Evolutionary conservation across 2,113 vertebrate genomes (phyloP).

Genomic region (Chascanopsetta lugubris): DNA sequence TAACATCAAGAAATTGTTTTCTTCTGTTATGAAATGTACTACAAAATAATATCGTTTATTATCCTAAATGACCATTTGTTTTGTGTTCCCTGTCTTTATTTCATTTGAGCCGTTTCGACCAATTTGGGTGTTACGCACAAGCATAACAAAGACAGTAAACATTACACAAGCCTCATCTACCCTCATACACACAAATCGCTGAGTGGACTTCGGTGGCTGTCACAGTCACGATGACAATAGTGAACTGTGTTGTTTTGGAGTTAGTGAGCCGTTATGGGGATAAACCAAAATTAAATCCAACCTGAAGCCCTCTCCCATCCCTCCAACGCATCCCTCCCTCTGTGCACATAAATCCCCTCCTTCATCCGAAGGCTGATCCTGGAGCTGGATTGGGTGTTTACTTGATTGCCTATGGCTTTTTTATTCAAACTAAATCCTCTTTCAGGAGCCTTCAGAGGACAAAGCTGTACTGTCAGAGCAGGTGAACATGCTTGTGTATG

Average conservation of each 20-base stretch:
- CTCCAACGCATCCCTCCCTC: conserved; percentile 33
- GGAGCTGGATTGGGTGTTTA: conserved; percentile 54
- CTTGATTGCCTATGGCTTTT: conserved; percentile 64
- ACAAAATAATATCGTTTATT: no score
- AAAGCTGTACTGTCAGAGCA: conserved; percentile 56
- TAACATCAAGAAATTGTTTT: no score
- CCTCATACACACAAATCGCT: not conserved
- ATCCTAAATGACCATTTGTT: no score
- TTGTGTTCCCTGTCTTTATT: no score
- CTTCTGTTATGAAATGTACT: no score
- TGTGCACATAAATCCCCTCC: conserved; percentile 59
- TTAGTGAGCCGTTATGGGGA: conserved; percentile 1
- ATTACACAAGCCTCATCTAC: not conserved
- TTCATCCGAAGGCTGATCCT: conserved; percentile 65
- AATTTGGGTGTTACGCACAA: no score
- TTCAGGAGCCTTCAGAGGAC: conserved; percentile 60
- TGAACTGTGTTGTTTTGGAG: conserved; percentile 7
- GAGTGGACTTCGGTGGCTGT: conserved; percentile 10
- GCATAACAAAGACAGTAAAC: no score
- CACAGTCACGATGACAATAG: conserved; percentile 14
- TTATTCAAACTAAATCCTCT: conserved; percentile 70
- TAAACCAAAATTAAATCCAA: conserved; percentile 53
- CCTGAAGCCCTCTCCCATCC: conserved; percentile 29
- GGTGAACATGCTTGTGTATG: conserved; percentile 19
- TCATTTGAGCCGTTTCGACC: no score